Evolutionary conservation across 53 echinoderm and acorn worm genomes (phyloP), one percentile per base, ranked within the genome.

Genomic region (Apostichopus leukothele): DNA sequence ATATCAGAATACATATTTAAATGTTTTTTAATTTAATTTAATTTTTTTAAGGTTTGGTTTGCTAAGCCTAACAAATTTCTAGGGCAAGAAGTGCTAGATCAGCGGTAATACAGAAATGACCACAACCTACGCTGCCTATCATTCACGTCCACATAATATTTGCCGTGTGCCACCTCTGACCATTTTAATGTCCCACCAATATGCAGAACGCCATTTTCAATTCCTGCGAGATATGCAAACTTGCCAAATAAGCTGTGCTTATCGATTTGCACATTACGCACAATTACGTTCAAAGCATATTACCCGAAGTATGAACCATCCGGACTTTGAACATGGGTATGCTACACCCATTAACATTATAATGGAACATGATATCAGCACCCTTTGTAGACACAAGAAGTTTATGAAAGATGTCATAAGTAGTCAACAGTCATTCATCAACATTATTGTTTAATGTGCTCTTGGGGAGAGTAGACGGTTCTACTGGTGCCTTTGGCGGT

Each of bases 401-500:
- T 10, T 7, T 74, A 74, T 74, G 20, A 74, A 74, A 74, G 11
- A 76, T 26, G 77, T 76, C 50, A 19, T 11, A 57, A 57, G 7
- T 74, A 39, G 16, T 25, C 9, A 75, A 10, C 16, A 9, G 27
- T 85, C 85, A 63, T 85, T 85, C 85, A 67, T 85, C 85, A 9
- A 67, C 51, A 12, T 85, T 85, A 67, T 85, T 85, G 50, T 85
- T 85, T 50, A 85, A 18, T 13, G 85, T 39, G 60, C 63, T 39
- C 85, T 85, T 85, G 3, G 85, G 50, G 13, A 67, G 67, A 14
- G 20, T 10, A 16, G 77, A 21, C 8, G 21, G 21, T 50, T 85
- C 85, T 27, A 67, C 14, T 7, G 85, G 50, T 50, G 85, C 92
- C 27, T 92, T 94, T 77, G 93, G 95, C 0, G 94, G 84, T 85